Conservation (phyloP, 1,140 invertebrate genomes). For the honey bee (Apis mellifera) region Amel_HAv3.1 CM009931.2:8496501-8497000, state of each 20-base stretch:
- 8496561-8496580: not conserved
- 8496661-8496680: conserved; percentile 21
- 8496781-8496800: conserved; percentile 11
- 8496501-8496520: too few relatives aligned
- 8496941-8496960: not conserved
- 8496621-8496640: conserved; percentile 60
- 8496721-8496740: conserved; percentile 41
- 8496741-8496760: not conserved
- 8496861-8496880: not conserved
- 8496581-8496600: not conserved
- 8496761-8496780: not conserved
- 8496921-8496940: not conserved
- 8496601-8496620: conserved; percentile 26
- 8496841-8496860: too few relatives aligned
- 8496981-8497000: not conserved
- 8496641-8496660: conserved; percentile 24
- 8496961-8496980: conserved; percentile 24
- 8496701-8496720: conserved; percentile 40
- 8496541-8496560: conserved; percentile 33
- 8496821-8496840: not conserved
- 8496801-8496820: not conserved
- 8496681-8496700: conserved; percentile 14
- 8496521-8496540: too few relatives aligned
- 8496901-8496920: not conserved
- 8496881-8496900: not conserved